Evolutionary conservation across 2,888 invertebrate species (phyloP).

Genomic region (Arrhopalites spinosus): DNA sequence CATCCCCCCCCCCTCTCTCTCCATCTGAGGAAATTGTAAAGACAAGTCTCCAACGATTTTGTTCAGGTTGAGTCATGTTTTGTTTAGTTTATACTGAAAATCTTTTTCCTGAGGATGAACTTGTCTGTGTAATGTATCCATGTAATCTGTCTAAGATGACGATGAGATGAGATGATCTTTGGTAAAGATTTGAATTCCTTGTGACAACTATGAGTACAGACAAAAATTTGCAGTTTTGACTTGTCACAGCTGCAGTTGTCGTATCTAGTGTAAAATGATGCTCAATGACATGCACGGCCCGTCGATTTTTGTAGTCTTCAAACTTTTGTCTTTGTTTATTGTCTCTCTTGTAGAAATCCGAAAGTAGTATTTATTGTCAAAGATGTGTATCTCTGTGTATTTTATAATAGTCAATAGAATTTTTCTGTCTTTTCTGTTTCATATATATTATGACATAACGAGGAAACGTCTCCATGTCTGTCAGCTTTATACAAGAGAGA

Average conservation of each 20-base stretch:
- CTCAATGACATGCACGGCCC: constrained; percentile 13
- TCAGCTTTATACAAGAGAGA: too few relatives aligned
- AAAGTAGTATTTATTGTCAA: too few relatives aligned
- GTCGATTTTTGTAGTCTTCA: not conserved
- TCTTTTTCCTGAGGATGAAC: constrained; percentile 6
- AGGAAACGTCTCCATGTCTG: not conserved
- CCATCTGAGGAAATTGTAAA: not conserved
- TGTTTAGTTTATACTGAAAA: not conserved
- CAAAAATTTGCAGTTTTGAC: constrained; percentile 6
- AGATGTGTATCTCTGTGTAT: too few relatives aligned
- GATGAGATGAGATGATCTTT: not conserved
- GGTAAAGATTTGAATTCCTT: too few relatives aligned
- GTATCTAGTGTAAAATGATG: not conserved
- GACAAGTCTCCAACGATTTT: not conserved
- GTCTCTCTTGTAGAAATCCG: not conserved
- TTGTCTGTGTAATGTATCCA: not conserved
- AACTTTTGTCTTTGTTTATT: not conserved
- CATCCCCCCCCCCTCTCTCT: not conserved
- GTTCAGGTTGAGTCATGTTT: constrained; percentile 7
- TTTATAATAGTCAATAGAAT: too few relatives aligned
- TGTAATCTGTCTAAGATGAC: constrained; percentile 18
- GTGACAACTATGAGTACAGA: not conserved
- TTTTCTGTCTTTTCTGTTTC: too few relatives aligned
- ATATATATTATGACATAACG: too few relatives aligned
- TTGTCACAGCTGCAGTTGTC: constrained; percentile 10